phyloP scores from a whole-genome alignment of 2,113 vertebrate species.

The Gymnarchus niloticus region DNA sequence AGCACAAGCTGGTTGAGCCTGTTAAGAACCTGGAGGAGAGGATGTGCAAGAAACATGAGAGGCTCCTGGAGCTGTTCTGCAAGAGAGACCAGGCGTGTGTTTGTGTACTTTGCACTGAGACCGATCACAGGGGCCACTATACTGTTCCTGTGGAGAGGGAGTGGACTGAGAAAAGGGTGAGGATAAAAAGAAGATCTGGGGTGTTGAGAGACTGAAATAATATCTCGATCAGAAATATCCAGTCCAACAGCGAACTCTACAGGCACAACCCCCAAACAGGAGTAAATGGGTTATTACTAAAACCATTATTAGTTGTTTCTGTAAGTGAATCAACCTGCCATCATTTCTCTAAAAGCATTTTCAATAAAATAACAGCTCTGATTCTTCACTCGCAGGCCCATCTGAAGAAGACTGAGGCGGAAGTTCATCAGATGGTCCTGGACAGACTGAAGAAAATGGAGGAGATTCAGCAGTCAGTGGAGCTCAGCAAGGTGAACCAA shows the following conservation, averaged over 20 bases:
- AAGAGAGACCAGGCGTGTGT: conserved; percentile 67
- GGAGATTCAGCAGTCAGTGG: conserved; percentile 55
- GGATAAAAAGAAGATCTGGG: background rate
- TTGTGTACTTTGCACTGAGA: conserved; percentile 66
- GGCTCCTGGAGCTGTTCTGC: conserved; percentile 69
- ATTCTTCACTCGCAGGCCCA: conserved; percentile 45
- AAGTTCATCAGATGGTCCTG: conserved; percentile 67
- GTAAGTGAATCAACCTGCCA: background rate
- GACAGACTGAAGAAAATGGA: conserved; percentile 60
- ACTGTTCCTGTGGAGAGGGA: conserved; percentile 65
- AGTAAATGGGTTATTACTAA: background rate
- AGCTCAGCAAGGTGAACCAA: conserved; percentile 59
- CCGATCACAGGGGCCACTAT: conserved; percentile 64
- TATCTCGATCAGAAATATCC: background rate
- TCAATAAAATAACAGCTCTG: background rate
- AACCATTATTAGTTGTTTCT: background rate
- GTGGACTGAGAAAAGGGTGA: conserved; percentile 64
- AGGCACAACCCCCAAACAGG: background rate
- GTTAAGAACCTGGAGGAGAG: conserved; percentile 64
- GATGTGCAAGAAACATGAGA: conserved; percentile 64
- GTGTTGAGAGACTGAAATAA: background rate
- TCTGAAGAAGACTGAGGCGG: conserved; percentile 59
- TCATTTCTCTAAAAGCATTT: background rate
- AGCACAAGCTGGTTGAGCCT: conserved; percentile 67
- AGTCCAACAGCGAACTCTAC: background rate